Conservation (phyloP, 2,797 vertebrate genomes). For the Coregonus ussuriensis region DNA sequence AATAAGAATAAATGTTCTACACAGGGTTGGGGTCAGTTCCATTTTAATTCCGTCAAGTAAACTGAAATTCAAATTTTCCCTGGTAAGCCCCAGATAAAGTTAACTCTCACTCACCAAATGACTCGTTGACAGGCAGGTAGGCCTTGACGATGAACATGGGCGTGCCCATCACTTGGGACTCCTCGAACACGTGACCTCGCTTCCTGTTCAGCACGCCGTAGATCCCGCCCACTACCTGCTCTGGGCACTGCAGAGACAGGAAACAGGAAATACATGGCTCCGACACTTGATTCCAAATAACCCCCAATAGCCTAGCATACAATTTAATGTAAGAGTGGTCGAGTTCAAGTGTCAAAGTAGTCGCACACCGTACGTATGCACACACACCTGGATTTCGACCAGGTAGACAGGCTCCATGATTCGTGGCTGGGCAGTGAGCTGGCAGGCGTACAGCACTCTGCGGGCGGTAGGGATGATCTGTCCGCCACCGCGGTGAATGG, state of each 20-base stretch:
- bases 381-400: slow-evolving; percentile 83
- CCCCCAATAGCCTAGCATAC: neutral
- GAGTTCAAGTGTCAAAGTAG: neutral
- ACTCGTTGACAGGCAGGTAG: slow-evolving; percentile 86
- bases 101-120: slow-evolving; percentile 77
- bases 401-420: slow-evolving; percentile 89
- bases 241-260: slow-evolving; percentile 73
- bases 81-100: neutral
- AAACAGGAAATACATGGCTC: neutral
- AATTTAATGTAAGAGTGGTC: neutral
- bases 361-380: no score
- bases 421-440: slow-evolving; percentile 82
- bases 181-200: slow-evolving; percentile 86
- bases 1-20: no score
- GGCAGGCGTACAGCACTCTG: slow-evolving; percentile 81
- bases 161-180: slow-evolving; percentile 84
- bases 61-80: no score
- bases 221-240: slow-evolving; percentile 86
- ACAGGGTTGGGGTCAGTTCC: no score
- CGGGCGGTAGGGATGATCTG: slow-evolving; percentile 88
- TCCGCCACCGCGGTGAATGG: slow-evolving; percentile 85
- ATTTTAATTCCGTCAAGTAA: no score
- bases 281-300: neutral
- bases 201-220: slow-evolving; percentile 86
- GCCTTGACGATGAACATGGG: slow-evolving; percentile 89